Evolutionary conservation across 2,113 vertebrate genomes (phyloP), one percentile per base, ranked within the genome.

Genomic region (Candoia aspera): DNA sequence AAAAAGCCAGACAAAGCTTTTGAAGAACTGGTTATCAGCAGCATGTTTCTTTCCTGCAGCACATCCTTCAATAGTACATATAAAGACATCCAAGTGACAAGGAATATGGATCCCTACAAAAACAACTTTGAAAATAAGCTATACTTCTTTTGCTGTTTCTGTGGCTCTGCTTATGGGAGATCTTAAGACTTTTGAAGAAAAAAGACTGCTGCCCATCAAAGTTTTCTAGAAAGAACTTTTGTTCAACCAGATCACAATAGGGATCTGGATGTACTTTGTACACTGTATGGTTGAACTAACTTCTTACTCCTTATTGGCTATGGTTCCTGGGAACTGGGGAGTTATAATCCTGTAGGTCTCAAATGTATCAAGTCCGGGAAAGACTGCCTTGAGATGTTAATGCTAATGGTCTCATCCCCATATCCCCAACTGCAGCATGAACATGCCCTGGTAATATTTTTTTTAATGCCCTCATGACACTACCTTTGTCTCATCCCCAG

Each of bases 1-100:
- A 94, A 73, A 84, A 93, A 95, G 90, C 85, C 73, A 68, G 91
- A 94, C 49, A 73, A 11, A 93, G 83, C 1, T 0, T 91, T 95
- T 29, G 26, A 92, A 19, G 79, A 92, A 90, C 89, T 91, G 90
- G 92, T 57, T 73, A 54, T 58, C 92, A 92, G 89, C 92, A 92
- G 90, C 91, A 49, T 73, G 84, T 95, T 92, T 21, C 91, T 55
- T 6, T 55, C 58, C 53, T 55, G 83, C 0, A 54, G 46, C 17
- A 33, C 8, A 46, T 13, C n/a, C 84, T 33, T 57, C 89, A 94
- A 91, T 79, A 37, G 23, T 64, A 29, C 49, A 91, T 68, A 37
- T 21, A 91, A 2, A 68, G 90, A 79, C 87, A 90, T 91, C 92
- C 86, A 53, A 57, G 57, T 90, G 5, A n/a, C 49, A 92, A 89